A percentile compares a stretch with the other conserved stretches of the same genome.
Evolutionary conservation across 2,113 vertebrate species (phyloP).

Genomic region (Porphyrio hochstetteri): DNA sequence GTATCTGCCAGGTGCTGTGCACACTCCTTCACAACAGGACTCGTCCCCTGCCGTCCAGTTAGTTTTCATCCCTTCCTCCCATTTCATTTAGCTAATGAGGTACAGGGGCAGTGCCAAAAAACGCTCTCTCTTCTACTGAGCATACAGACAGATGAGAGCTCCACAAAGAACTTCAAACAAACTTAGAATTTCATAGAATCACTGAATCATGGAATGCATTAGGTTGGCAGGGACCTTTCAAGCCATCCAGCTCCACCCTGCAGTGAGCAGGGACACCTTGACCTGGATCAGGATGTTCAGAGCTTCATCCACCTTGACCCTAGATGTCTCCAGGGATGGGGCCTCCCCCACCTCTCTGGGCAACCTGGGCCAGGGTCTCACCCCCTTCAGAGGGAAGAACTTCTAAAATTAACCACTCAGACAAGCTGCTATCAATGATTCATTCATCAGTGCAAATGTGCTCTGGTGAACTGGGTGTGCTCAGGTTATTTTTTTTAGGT

Average conservation of each 20-base stretch:
- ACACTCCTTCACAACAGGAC: neutral
- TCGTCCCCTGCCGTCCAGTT: neutral
- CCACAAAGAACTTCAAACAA: neutral
- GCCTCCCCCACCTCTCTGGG: too few species aligned
- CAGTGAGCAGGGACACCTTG: too few species aligned
- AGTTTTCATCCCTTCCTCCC: neutral
- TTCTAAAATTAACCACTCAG: slow-evolving; percentile 10
- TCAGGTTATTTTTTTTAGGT: neutral
- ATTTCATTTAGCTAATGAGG: neutral
- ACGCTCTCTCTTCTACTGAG: neutral
- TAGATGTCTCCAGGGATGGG: too few species aligned
- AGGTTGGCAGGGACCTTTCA: too few species aligned
- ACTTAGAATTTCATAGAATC: neutral
- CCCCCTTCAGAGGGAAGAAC: too few species aligned
- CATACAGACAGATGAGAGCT: neutral
- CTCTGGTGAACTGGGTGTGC: slow-evolving; percentile 53
- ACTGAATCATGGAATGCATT: too few species aligned
- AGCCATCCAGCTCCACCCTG: too few species aligned
- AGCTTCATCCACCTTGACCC: too few species aligned
- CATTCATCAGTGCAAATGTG: neutral
- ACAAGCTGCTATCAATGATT: neutral
- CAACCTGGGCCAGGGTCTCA: too few species aligned
- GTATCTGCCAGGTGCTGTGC: neutral
- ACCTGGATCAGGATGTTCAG: too few species aligned
- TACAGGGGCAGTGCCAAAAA: neutral